Evolutionary conservation across 2,888 invertebrate genomes (phyloP).

Genomic region (Penaeus monodon): DNA sequence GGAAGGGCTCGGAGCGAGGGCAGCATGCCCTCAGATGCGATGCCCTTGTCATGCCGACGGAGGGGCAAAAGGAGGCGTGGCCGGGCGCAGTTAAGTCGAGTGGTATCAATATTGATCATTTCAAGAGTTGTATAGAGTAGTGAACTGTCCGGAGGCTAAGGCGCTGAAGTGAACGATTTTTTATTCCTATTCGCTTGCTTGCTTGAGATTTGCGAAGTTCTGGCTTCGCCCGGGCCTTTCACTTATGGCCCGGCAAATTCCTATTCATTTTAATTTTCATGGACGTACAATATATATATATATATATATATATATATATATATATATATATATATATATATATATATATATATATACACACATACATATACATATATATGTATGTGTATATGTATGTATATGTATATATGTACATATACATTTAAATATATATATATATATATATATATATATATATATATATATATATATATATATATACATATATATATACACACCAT

Average conservation of each 20-base stretch:
- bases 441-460: constrained; percentile 4
- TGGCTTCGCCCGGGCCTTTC: too few relatives aligned
- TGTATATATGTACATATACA: not conserved
- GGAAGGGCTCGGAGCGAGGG: too few relatives aligned
- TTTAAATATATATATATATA: not conserved
- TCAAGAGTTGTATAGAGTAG: too few relatives aligned
- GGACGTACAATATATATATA: constrained; percentile 14
- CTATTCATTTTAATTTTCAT: too few relatives aligned
- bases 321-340: constrained; percentile 27
- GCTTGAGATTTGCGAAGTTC: too few relatives aligned
- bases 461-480: constrained; percentile 10
- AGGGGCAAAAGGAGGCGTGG: too few relatives aligned
- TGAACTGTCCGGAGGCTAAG: not conserved
- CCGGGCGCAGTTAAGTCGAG: too few relatives aligned
- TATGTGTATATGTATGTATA: constrained; percentile 11
- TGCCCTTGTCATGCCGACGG: too few relatives aligned
- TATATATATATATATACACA: constrained; percentile 17
- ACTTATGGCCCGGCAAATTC: too few relatives aligned
- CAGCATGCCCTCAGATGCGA: too few relatives aligned
- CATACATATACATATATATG: not conserved
- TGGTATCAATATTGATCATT: too few relatives aligned
- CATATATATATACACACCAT: not conserved
- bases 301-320: constrained; percentile 32
- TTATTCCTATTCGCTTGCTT: not conserved
- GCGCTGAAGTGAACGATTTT: not conserved